These are phyloP conservation scores for Gopherus flavomarginatus DNA, from an alignment of 2,113 vertebrate genomes.

Conservation along the genomic window DNA sequence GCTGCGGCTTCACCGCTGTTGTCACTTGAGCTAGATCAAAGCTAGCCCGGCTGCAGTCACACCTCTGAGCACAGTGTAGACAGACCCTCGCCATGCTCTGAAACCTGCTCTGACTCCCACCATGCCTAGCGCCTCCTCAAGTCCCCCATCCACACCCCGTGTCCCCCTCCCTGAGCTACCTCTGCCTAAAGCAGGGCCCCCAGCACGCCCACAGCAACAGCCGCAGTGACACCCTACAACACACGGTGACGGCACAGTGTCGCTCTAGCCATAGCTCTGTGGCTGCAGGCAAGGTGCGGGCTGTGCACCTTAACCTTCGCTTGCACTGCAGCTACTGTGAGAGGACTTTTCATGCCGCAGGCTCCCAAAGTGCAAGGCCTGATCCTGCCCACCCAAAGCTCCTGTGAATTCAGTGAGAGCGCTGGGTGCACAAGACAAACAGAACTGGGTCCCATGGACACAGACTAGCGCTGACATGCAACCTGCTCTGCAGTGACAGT, in stretches of 20 bases:
- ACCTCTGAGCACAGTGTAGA: too few relatives aligned
- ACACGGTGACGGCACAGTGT: neutral
- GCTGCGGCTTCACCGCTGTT: neutral
- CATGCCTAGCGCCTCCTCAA: neutral
- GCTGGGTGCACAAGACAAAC: too few relatives aligned
- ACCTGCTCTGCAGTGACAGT: too few relatives aligned
- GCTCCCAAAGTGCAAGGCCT: too few relatives aligned
- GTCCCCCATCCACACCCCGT: too few relatives aligned
- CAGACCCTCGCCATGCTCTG: neutral
- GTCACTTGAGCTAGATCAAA: neutral
- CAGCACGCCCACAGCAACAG: neutral
- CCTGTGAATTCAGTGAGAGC: too few relatives aligned
- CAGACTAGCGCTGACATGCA: too few relatives aligned
- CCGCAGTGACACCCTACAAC: neutral
- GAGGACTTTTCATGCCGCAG: too few relatives aligned
- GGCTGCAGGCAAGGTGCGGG: neutral
- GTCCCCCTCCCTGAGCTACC: neutral
- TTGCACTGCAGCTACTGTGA: neutral
- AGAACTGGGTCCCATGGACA: too few relatives aligned
- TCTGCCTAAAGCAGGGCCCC: neutral
- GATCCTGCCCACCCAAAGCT: too few relatives aligned
- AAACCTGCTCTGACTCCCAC: neutral
- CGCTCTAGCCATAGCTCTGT: neutral
- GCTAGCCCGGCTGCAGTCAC: too few relatives aligned
- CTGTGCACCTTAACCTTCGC: neutral